Evolutionary conservation across 2,888 invertebrate species (phyloP).

Genomic region (Ditylenchus weischeri): DNA sequence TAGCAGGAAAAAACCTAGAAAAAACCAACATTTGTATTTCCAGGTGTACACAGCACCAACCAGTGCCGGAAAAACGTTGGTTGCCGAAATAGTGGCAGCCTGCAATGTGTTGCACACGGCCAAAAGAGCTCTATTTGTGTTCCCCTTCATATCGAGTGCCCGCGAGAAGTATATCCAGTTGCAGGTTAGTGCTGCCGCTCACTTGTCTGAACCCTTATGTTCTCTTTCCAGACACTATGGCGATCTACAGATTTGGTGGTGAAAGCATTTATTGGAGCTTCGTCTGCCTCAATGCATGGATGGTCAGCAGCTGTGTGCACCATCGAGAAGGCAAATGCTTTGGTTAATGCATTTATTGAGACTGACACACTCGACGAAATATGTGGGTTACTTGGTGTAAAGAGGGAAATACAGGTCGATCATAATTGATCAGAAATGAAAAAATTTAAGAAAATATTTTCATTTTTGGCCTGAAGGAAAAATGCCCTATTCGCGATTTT

Average conservation of each 20-base stretch:
- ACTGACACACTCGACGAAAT: constrained; percentile 60
- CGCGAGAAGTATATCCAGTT: constrained; percentile 91
- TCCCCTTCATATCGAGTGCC: constrained; percentile 94
- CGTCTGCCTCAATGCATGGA: constrained; percentile 78
- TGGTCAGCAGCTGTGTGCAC: constrained; percentile 91
- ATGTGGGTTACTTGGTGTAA: constrained; percentile 50
- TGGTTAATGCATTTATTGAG: constrained; percentile 73
- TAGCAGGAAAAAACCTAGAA: too few relatives aligned
- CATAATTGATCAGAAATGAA: too few relatives aligned
- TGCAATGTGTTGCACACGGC: constrained; percentile 62
- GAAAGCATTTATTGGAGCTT: constrained; percentile 91
- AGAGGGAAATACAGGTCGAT: too few relatives aligned
- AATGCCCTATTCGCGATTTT: too few relatives aligned
- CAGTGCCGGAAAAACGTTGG: constrained; percentile 82
- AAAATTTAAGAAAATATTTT: too few relatives aligned
- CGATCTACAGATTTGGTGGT: constrained; percentile 80
- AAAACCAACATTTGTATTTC: too few relatives aligned
- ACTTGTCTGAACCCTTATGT: constrained; percentile 5
- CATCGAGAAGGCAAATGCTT: constrained; percentile 93
- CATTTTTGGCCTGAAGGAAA: too few relatives aligned
- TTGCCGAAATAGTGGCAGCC: constrained; percentile 86
- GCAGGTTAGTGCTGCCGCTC: constrained; percentile 66
- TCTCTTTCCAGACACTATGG: constrained; percentile 70
- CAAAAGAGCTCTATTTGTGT: constrained; percentile 85
- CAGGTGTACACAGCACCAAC: constrained; percentile 26